These are phyloP conservation scores for Narcine bancroftii DNA, from an alignment of 2,113 vertebrate species.

Conservation along the genomic window DNA sequence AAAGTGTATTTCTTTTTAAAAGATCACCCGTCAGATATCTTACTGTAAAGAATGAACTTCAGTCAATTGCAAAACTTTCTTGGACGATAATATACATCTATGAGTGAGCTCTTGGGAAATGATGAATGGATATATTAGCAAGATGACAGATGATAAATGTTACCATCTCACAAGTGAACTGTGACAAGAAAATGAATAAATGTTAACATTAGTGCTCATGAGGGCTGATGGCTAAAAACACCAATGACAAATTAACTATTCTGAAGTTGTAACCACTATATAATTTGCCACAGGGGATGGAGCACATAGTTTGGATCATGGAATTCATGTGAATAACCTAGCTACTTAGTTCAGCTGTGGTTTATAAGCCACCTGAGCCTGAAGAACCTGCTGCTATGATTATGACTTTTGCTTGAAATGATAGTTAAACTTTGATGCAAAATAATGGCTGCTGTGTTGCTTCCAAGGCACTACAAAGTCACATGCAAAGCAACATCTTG, in stretches of 20 bases:
- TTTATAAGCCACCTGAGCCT: neutral
- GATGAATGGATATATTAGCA: slow-evolving; percentile 1
- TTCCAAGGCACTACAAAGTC: no score
- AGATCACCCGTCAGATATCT: neutral
- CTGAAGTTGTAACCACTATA: neutral
- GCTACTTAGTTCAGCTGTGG: neutral
- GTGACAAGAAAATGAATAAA: slow-evolving; percentile 19
- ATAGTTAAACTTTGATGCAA: neutral
- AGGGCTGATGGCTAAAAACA: neutral
- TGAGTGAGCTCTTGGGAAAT: slow-evolving; percentile 22
- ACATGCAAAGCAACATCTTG: no score
- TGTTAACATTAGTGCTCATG: slow-evolving; percentile 5
- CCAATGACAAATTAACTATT: neutral
- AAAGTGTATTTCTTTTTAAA: neutral
- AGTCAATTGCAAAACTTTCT: neutral
- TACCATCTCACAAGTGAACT: slow-evolving; percentile 21
- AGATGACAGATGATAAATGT: slow-evolving; percentile 32
- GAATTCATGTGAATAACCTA: neutral
- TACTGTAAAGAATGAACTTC: neutral
- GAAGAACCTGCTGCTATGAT: neutral
- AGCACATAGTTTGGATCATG: neutral
- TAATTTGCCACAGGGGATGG: neutral
- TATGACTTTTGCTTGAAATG: neutral
- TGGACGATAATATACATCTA: neutral
- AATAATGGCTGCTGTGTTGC: no score